Evolutionary conservation across 2,797 vertebrate genomes (phyloP).

Genomic region (Hippoglossus hippoglossus): DNA sequence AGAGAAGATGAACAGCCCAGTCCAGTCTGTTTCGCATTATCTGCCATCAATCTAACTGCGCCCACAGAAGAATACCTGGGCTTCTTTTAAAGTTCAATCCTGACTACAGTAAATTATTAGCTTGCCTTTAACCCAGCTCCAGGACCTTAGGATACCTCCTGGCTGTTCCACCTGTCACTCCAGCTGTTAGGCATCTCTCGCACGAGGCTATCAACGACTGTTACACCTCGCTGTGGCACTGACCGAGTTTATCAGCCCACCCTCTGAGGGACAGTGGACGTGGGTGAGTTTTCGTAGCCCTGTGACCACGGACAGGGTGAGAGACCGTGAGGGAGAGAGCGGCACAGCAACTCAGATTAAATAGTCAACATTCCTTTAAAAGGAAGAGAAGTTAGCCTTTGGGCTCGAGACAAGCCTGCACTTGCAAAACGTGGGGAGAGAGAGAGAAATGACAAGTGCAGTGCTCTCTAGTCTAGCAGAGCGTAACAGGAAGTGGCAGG

Average conservation of each 20-base stretch:
- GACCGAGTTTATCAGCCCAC: conserved; percentile 35
- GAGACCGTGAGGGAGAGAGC: conserved; percentile 40
- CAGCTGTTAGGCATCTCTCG: conserved; percentile 46
- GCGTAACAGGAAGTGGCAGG: conserved; percentile 81
- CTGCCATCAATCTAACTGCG: conserved; percentile 65
- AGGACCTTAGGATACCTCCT: conserved; percentile 63
- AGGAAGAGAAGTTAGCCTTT: conserved; percentile 80
- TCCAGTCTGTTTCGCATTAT: conserved; percentile 76
- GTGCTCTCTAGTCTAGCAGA: conserved; percentile 70
- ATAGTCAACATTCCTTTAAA: conserved; percentile 82
- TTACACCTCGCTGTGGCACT: conserved; percentile 17
- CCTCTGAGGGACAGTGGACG: conserved; percentile 36
- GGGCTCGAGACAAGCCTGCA: conserved; percentile 77
- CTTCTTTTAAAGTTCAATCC: conserved; percentile 71
- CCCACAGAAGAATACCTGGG: conserved; percentile 77
- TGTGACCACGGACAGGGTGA: conserved; percentile 49
- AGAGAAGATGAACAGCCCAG: conserved; percentile 46
- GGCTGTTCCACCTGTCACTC: conserved; percentile 56
- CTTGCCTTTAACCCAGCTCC: conserved; percentile 54
- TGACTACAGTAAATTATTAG: conserved; percentile 72
- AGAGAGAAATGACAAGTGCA: conserved; percentile 71
- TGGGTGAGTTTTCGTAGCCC: conserved; percentile 52
- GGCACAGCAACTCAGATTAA: conserved; percentile 61
- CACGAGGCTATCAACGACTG: conserved; percentile 30
- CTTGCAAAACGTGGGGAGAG: conserved; percentile 66